Base-by-base conservation (phyloP, 2,797 vertebrate genomes). In the Parauchenoglanis ngamensis region DNA sequence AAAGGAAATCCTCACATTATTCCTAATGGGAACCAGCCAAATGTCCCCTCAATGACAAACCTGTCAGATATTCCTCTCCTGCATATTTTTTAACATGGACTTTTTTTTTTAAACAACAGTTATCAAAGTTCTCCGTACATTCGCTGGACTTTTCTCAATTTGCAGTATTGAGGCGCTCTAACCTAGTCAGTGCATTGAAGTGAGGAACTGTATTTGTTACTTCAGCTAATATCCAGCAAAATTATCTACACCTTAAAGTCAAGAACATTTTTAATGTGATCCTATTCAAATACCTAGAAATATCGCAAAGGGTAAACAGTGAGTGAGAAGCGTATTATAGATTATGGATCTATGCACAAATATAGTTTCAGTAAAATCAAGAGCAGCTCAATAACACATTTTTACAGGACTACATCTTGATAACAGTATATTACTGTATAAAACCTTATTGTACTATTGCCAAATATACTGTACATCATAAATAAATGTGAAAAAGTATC, bases 11-110 rank as follows among this genome's bases (percentile, higher is more conserved):
- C 28, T 54, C 23, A 59, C 7, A 23, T 35, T 44, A 4, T 54
- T 17, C 15, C n/a, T 54, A 13, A 57, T 57, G 8, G 17, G 10
- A 2, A 40, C 35, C 10, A 44, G 19, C 5, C 12, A 61, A 80
- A 61, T 13, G 12, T 80, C 11, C 23, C 35, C 57, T 44, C 35
- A 59, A 35, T 56, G 11, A 40, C 10, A 54, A 31, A 31, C n/a
- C 1, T 31, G 52, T 31, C 52, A 21, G 76, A 78, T 57, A 59
- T 82, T 49, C 59, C 79, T 65, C 17, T 46, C 79, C 79, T 82
- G 28, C 12, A 56, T 13, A 31, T 31, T 54, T 72, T 46, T 5
- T 73, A 46, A 73, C 40, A 46, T 1, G 0, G 70, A 46, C 70
- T 31, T 67, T 31, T 15, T 67, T n/a, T 12, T 67, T 67, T 17